These are phyloP conservation scores for Ceuthmochares aereus DNA, from an alignment of 2,113 vertebrate species.

Conservation along the genomic window DNA sequence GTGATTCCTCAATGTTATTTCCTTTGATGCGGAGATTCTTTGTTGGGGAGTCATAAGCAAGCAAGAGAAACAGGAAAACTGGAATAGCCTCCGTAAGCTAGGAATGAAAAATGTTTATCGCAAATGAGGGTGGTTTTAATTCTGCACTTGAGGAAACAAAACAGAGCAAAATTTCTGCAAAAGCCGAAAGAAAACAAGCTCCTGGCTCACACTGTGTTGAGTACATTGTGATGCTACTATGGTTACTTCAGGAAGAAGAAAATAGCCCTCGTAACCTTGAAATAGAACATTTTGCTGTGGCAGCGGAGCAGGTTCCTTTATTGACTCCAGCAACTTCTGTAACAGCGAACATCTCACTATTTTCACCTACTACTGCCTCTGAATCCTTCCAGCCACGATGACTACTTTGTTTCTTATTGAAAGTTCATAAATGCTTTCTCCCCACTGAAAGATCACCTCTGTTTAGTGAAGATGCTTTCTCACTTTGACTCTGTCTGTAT, in stretches of 20 bases:
- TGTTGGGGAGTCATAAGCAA: neutral
- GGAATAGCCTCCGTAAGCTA: neutral
- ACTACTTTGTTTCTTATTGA: constrained; percentile 42
- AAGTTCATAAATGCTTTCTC: constrained; percentile 50
- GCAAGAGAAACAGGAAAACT: neutral
- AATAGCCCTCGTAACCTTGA: constrained; percentile 44
- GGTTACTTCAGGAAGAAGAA: constrained; percentile 56
- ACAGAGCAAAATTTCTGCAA: neutral
- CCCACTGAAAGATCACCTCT: constrained; percentile 63
- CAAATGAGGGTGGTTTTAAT: neutral
- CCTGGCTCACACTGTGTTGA: neutral
- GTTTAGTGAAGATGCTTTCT: constrained; percentile 63
- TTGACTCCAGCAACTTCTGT: neutral
- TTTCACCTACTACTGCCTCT: neutral
- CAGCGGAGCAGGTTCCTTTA: neutral
- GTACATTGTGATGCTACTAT: constrained; percentile 45
- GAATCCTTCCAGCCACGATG: constrained; percentile 16
- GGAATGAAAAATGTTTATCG: neutral
- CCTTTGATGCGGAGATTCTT: neutral
- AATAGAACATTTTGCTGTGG: neutral
- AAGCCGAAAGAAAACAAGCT: neutral
- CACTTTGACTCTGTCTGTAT: neutral
- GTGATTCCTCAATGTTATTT: neutral
- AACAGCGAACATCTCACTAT: neutral
- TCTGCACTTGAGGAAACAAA: neutral